Evolutionary conservation across 2,113 vertebrate genomes (phyloP), one percentile per base, ranked within the genome.

Genomic region (Mesembrinibis cayennensis): DNA sequence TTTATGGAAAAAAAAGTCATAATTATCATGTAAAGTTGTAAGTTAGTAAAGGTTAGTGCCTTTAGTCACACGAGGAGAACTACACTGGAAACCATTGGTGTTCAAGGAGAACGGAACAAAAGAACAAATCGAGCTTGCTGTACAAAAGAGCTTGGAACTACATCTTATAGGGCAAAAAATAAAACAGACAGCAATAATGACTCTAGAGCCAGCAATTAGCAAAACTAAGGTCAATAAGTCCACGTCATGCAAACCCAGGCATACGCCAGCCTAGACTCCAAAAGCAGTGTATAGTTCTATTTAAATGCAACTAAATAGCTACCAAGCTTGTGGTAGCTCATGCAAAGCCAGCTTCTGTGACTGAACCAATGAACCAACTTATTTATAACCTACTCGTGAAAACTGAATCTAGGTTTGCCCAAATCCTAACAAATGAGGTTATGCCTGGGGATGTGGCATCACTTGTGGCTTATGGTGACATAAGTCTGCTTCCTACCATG

Each of bases 1-100:
- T 52, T 52, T n/a, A 26, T 45, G 9, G 4, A 8, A 22, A 3
- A 23, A 5, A 14, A 32, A 19, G 3, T 4, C 3, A 3, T 11
- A 42, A 66, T 66, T 30, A 30, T 22, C 16, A 26, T 10, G 5
- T 76, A 14, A 53, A 45, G 38, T 59, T 2, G 1, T 44, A 38
- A 56, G 13, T 47, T 42, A 25, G 9, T 36, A 14, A 52, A 73
- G 20, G 19, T 56, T 34, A 47, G 11, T 49, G 52, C 42, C 45
- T 47, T 42, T 49, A 40, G 44, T 70, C 29, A 52, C 7, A 11
- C 4, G 8, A 50, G 25, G 32, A 66, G 20, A 70, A 11, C 29
- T 70, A 19, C 7, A 4, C 19, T 71, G 50, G 62, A 76, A 58
- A 30, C 15, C 15, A 23, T 3, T 86, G 49, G 11, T 45, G 13